phyloP scores from a whole-genome alignment of 1,140 invertebrate species.

The Choristoneura fumiferana region DNA sequence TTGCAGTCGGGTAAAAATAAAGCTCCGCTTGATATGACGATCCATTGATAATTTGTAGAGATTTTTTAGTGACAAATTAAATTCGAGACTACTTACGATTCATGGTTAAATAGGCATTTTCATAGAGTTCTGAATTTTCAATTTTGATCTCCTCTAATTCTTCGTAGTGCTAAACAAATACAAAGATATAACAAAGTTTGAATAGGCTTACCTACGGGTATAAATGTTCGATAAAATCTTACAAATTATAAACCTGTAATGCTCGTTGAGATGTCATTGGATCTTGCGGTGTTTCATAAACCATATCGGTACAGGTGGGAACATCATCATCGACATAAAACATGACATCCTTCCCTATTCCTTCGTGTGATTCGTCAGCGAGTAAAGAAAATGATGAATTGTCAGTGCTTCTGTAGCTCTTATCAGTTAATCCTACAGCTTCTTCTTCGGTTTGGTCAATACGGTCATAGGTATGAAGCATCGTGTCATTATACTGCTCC shows the following conservation, averaged over 20 bases:
- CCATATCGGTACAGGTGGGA: slow-evolving; percentile 16
- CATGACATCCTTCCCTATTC: slow-evolving; percentile 30
- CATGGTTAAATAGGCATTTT: slow-evolving; percentile 58
- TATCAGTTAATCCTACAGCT: slow-evolving; percentile 3
- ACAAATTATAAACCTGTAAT: not conserved
- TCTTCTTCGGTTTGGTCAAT: slow-evolving; percentile 25
- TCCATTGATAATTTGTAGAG: too few species aligned
- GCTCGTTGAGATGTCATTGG: slow-evolving; percentile 11
- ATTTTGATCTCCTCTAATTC: not conserved
- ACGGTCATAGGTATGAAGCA: slow-evolving; percentile 31
- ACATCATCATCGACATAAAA: slow-evolving; percentile 31
- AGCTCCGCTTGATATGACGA: too few species aligned
- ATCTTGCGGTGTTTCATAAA: slow-evolving; percentile 19
- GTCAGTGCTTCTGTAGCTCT: slow-evolving; percentile 27
- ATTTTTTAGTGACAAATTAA: not conserved
- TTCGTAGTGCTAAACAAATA: not conserved
- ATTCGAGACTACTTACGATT: slow-evolving; percentile 49
- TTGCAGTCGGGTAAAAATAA: too few species aligned
- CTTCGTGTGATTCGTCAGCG: slow-evolving; percentile 30
- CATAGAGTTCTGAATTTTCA: slow-evolving; percentile 42
- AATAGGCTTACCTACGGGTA: too few species aligned
- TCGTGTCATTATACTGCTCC: slow-evolving; percentile 42
- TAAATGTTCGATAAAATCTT: too few species aligned
- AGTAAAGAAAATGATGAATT: slow-evolving; percentile 51
- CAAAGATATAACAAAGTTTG: too few species aligned